These are phyloP conservation scores for Chrysolophus pictus DNA, from an alignment of 2,797 vertebrate species.

Conservation along the genomic window DNA sequence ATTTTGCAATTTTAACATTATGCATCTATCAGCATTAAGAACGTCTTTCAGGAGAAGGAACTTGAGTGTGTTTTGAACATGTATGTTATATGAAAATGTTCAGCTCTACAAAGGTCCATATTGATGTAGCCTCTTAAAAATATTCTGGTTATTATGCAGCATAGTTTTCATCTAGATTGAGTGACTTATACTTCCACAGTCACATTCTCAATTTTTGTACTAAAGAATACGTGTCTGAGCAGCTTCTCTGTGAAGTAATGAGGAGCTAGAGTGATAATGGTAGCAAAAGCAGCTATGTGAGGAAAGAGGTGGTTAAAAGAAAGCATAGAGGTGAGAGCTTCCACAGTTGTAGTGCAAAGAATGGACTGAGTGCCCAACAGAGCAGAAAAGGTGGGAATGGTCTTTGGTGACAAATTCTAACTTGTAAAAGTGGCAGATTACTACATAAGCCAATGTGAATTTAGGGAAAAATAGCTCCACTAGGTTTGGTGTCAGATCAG, in stretches of 20 bases:
- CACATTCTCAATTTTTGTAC: neutral
- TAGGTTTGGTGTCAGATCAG: neutral
- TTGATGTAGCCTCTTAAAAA: neutral
- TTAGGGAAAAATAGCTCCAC: neutral
- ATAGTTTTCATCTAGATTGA: neutral
- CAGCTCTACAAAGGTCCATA: neutral
- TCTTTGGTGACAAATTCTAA: neutral
- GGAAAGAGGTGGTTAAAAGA: neutral
- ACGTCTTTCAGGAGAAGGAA: neutral
- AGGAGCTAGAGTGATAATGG: neutral
- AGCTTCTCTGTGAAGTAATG: neutral
- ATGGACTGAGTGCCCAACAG: neutral
- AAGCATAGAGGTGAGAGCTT: neutral
- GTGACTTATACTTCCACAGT: neutral
- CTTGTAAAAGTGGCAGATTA: neutral
- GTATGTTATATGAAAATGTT: neutral
- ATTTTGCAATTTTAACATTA: neutral
- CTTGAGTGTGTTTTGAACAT: neutral
- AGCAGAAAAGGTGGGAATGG: neutral
- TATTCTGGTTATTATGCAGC: neutral
- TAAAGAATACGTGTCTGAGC: neutral
- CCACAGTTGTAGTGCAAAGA: rapidly evolving
- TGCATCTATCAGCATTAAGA: neutral
- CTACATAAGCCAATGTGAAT: neutral
- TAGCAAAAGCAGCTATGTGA: neutral